Evolutionary conservation across 2,797 vertebrate genomes (phyloP).

Genomic region (Danio kyathit): DNA sequence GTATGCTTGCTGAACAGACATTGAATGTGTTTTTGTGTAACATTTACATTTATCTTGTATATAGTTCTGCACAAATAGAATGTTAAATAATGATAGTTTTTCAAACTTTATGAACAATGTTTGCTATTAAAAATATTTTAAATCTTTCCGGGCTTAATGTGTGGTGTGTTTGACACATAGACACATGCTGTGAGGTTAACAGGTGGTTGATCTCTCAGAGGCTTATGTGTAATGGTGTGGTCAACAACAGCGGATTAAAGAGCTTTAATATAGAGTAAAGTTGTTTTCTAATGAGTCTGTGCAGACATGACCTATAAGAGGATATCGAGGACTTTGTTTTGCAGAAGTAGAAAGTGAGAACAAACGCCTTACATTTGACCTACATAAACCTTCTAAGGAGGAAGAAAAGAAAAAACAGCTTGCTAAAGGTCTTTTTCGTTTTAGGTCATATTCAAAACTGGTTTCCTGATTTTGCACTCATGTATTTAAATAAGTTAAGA

Average conservation of each 20-base stretch:
- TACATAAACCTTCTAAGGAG: not conserved
- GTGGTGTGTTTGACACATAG: not conserved
- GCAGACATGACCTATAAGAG: not conserved
- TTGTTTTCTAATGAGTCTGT: not conserved
- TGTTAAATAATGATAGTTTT: slow-evolving; percentile 58
- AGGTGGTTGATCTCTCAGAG: not conserved
- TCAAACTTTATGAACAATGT: slow-evolving; percentile 49
- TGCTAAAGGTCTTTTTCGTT: not conserved
- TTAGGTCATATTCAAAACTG: not conserved
- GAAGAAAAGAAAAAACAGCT: no score
- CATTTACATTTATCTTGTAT: slow-evolving; percentile 62
- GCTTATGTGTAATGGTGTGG: not conserved
- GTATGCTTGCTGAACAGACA: slow-evolving; percentile 61
- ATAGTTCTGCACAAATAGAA: slow-evolving; percentile 67
- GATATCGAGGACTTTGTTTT: not conserved
- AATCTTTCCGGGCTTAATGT: not conserved
- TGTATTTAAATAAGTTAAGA: not conserved
- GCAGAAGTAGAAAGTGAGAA: not conserved
- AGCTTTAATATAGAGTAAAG: not conserved
- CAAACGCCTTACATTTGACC: slow-evolving; percentile 12
- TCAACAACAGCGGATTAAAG: not conserved
- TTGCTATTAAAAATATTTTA: slow-evolving; percentile 55
- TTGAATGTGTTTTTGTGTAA: slow-evolving; percentile 68
- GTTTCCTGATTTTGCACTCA: not conserved
- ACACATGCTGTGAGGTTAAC: not conserved